phyloP scores from a whole-genome alignment of 1,140 invertebrate genomes.

The Dendrolimus kikuchii region DNA sequence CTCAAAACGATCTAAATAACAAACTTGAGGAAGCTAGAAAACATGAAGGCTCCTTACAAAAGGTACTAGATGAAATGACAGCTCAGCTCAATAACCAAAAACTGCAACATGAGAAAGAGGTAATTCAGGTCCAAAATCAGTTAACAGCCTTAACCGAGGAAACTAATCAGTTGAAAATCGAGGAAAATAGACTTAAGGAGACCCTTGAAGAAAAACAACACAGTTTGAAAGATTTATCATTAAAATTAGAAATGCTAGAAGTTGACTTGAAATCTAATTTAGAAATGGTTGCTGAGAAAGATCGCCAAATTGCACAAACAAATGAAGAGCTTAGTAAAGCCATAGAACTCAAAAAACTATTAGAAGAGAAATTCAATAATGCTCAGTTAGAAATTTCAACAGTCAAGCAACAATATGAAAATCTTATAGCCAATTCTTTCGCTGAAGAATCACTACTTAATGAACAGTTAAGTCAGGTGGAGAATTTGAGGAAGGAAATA shows the following conservation, averaged over 20 bases:
- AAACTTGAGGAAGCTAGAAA: constrained; percentile 66
- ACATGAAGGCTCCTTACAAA: constrained; percentile 64
- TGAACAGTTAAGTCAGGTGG: constrained; percentile 51
- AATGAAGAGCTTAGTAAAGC: constrained; percentile 69
- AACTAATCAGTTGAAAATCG: constrained; percentile 33
- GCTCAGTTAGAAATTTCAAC: constrained; percentile 35
- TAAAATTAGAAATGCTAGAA: constrained; percentile 63
- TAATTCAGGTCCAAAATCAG: constrained; percentile 39
- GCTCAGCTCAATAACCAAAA: constrained; percentile 51
- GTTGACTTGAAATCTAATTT: constrained; percentile 64
- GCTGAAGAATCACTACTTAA: constrained; percentile 56
- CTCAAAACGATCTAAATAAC: constrained; percentile 66
- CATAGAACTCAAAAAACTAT: constrained; percentile 56
- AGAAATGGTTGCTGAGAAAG: constrained; percentile 65
- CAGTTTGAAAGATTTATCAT: constrained; percentile 54
- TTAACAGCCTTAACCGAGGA: constrained; percentile 35
- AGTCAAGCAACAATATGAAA: constrained; percentile 60
- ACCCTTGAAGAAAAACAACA: constrained; percentile 60
- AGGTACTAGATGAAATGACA: constrained; percentile 57
- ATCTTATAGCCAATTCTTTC: constrained; percentile 51
- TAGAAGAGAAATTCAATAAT: constrained; percentile 61
- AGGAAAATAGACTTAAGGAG: constrained; percentile 38
- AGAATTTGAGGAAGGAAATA: constrained; percentile 49
- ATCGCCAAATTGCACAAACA: constrained; percentile 67
- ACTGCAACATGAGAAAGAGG: constrained; percentile 50